Evolutionary conservation across 2,888 invertebrate species (phyloP).

Genomic region (Microplitis manilae): DNA sequence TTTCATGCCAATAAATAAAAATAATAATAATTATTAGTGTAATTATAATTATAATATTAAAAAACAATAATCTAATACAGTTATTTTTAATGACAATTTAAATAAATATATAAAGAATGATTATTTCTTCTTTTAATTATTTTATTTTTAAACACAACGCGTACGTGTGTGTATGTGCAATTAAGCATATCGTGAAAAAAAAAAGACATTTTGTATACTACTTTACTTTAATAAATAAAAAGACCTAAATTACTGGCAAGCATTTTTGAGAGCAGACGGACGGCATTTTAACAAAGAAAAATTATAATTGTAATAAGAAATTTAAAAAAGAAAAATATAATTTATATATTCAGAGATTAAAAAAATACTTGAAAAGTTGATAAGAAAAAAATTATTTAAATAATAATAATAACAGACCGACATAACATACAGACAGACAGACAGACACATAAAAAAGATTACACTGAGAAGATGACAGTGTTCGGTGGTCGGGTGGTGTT

Average conservation of each 20-base stretch:
- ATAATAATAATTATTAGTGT: neutral
- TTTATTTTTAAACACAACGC: neutral
- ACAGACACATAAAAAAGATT: slow-evolving; percentile 62
- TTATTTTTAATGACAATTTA: neutral
- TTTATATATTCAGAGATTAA: neutral
- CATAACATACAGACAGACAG: slow-evolving; percentile 56
- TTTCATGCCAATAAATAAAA: neutral
- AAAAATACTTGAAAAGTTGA: slow-evolving; percentile 4
- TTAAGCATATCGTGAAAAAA: slow-evolving; percentile 11
- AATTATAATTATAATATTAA: neutral
- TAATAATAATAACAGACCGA: slow-evolving; percentile 53
- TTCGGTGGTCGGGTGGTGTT: slow-evolving; percentile 67
- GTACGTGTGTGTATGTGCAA: neutral
- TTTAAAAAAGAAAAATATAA: neutral
- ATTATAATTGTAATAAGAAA: neutral
- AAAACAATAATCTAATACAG: neutral
- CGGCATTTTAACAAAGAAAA: slow-evolving; percentile 5
- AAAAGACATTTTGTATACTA: neutral
- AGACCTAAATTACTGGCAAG: slow-evolving; percentile 11
- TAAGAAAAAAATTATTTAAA: slow-evolving; percentile 6
- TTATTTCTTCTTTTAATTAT: neutral
- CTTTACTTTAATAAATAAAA: slow-evolving; percentile 7
- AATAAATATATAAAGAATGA: neutral
- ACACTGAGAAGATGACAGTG: slow-evolving; percentile 68
- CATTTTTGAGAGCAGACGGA: slow-evolving; percentile 14